phyloP scores from a whole-genome alignment of 2,797 vertebrate genomes.

The Poecile montanus region DNA sequence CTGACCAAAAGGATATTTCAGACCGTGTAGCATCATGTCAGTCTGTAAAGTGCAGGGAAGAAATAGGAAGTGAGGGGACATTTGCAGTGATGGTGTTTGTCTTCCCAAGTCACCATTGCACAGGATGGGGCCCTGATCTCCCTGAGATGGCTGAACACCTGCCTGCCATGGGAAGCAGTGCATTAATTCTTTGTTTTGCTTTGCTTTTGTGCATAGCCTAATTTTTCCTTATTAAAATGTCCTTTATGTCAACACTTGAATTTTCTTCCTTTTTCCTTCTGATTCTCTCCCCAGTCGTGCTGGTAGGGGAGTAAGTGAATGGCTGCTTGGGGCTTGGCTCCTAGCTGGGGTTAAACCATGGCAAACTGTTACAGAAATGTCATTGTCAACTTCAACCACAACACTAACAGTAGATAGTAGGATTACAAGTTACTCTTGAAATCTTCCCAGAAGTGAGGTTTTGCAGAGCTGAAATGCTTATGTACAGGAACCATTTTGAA shows the following conservation, averaged over 20 bases:
- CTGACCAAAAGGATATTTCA: not conserved
- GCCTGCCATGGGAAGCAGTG: not conserved
- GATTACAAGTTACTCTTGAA: not conserved
- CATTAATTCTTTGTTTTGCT: not conserved
- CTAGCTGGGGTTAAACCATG: not conserved
- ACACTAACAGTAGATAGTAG: not conserved
- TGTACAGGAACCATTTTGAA: not conserved
- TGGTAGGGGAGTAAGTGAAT: not conserved
- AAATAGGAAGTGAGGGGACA: not conserved
- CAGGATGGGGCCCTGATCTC: too few relatives aligned
- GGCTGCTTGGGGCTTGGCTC: not conserved
- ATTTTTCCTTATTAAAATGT: not conserved
- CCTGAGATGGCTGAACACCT: not conserved
- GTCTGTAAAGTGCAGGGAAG: not conserved
- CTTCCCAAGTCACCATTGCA: not conserved
- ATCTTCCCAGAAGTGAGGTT: not conserved
- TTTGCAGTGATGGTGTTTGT: not conserved
- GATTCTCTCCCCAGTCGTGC: not conserved
- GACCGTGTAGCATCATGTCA: too few relatives aligned
- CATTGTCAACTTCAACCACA: not conserved
- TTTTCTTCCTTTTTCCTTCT: not conserved
- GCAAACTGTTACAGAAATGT: not conserved
- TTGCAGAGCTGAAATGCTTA: not conserved
- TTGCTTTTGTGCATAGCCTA: not conserved
- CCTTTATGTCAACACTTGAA: not conserved